These are phyloP conservation scores for Myotis lucifugus DNA, from an alignment of 2,113 vertebrate species.

Conservation along the genomic window DNA sequence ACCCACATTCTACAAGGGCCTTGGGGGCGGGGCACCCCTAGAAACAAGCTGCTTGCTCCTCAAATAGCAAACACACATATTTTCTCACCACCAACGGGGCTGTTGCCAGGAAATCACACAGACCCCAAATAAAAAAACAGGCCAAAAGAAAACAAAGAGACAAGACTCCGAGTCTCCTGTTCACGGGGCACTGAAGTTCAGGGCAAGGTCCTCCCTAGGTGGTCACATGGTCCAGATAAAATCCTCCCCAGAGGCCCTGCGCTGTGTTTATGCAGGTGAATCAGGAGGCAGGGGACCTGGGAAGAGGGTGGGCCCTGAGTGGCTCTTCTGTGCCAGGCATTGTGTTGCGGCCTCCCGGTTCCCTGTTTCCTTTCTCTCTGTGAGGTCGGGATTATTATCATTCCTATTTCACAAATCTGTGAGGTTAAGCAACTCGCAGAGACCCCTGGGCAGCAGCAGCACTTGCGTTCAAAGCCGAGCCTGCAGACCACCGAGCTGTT, in stretches of 20 bases:
- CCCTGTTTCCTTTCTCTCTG: neutral
- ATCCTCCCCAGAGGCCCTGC: neutral
- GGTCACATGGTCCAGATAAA: constrained; percentile 24
- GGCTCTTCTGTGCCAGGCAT: neutral
- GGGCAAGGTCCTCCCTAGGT: constrained; percentile 30
- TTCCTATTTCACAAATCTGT: neutral
- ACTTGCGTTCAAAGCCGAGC: neutral
- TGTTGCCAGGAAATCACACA: constrained; percentile 64
- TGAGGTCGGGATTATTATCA: neutral
- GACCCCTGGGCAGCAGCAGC: neutral
- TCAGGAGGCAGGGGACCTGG: neutral
- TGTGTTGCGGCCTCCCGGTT: neutral
- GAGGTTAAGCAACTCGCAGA: neutral
- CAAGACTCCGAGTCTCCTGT: constrained; percentile 34
- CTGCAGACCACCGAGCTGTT: neutral
- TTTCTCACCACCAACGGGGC: constrained; percentile 58
- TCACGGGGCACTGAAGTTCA: constrained; percentile 46
- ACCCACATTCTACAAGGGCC: neutral
- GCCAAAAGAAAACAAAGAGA: constrained; percentile 69
- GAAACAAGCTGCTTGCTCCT: constrained; percentile 47
- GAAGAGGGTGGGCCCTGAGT: neutral
- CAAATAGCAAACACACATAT: constrained; percentile 60
- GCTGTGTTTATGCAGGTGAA: constrained; percentile 70
- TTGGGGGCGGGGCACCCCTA: neutral
- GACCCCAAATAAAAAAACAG: constrained; percentile 68